Percentiles rank a stretch among this genome's conserved stretches.
phyloP scores from a whole-genome alignment of 2,113 vertebrate genomes.

The Gobiocypris rarus region DNA sequence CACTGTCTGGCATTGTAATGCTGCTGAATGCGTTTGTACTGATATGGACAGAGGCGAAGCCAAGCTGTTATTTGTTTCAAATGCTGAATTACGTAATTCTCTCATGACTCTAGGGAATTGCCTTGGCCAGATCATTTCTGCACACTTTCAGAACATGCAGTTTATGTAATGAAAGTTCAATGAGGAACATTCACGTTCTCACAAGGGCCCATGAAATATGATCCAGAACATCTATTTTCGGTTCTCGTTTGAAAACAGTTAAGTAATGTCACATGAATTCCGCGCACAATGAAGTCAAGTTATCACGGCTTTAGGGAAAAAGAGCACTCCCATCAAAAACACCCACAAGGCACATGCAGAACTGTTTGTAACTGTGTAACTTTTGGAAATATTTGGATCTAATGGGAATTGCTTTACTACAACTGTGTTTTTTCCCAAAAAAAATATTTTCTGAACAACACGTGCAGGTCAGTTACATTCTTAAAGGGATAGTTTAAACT shows the following conservation, averaged over 20 bases:
- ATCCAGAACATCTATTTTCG: conserved; percentile 45
- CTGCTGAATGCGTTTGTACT: neutral
- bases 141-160: conserved; percentile 29
- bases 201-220: neutral
- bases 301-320: neutral
- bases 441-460: neutral
- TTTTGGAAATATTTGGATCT: neutral
- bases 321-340: neutral
- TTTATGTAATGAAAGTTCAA: conserved; percentile 43
- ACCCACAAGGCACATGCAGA: neutral
- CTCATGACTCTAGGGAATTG: conserved; percentile 21
- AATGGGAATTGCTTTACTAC: neutral
- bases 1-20: neutral
- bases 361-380: neutral
- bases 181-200: conserved; percentile 2
- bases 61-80: conserved; percentile 48
- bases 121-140: conserved; percentile 30
- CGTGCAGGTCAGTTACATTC: neutral
- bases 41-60: neutral
- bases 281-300: neutral
- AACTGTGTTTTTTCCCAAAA: neutral
- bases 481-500: neutral
- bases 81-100: conserved; percentile 34
- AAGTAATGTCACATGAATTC: conserved; percentile 20
- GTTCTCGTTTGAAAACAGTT: conserved; percentile 6